Percentiles rank a stretch among this genome's conserved stretches.
Evolutionary conservation across 2,113 vertebrate genomes (phyloP).

Genomic region (Ctenomys sociabilis): DNA sequence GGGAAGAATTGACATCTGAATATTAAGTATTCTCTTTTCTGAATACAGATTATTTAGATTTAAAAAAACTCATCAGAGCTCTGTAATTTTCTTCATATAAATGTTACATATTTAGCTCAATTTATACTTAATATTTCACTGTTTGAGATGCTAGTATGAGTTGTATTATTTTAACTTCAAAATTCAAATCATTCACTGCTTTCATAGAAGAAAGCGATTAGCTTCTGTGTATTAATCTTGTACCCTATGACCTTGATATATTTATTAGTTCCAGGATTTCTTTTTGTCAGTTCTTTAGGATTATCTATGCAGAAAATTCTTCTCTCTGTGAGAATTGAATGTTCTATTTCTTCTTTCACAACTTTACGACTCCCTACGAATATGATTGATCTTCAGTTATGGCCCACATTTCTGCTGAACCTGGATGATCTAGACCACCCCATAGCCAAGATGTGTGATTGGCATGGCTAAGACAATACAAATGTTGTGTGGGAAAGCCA

Average conservation of each 20-base stretch:
- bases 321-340: not conserved
- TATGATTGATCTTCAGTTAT: not conserved
- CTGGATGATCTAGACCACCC: not conserved
- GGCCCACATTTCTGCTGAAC: not conserved
- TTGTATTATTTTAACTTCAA: not conserved
- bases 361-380: not conserved
- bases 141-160: not conserved
- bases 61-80: not conserved
- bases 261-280: not conserved
- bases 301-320: not conserved
- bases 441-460: not conserved
- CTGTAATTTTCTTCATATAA: not conserved
- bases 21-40: not conserved
- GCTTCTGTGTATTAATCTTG: not conserved
- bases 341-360: not conserved
- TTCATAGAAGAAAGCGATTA: not conserved
- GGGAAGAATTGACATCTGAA: not conserved
- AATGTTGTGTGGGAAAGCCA: not conserved
- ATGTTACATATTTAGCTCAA: not conserved
- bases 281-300: not conserved
- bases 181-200: not conserved
- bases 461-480: not conserved
- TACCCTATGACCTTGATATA: not conserved
- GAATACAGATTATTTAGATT: not conserved
- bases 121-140: not conserved